Conservation (phyloP, 53 echinoderm and acorn worm genomes). For the Glandiceps talaboti region DNA sequence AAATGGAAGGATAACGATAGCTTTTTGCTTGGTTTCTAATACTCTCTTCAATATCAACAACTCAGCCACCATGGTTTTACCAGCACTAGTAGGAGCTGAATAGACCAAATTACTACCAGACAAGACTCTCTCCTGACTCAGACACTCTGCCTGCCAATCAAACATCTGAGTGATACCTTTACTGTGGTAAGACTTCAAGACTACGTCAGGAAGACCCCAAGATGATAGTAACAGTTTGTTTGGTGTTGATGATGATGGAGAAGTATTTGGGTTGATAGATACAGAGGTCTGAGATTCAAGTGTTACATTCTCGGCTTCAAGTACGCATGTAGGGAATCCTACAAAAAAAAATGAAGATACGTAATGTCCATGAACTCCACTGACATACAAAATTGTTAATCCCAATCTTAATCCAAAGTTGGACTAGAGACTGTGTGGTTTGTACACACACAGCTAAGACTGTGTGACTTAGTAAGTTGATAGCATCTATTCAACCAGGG, state of each 20-base stretch:
- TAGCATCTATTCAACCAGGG: too few species aligned
- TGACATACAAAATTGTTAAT: too few species aligned
- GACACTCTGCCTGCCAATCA: constrained; percentile 91
- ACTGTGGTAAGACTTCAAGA: constrained; percentile 75
- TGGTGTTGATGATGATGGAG: constrained; percentile 30
- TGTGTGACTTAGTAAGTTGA: too few species aligned
- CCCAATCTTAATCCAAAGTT: too few species aligned
- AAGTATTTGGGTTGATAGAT: constrained; percentile 20
- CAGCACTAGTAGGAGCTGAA: constrained; percentile 97
- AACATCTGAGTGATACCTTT: constrained; percentile 78
- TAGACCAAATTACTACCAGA: constrained; percentile 89
- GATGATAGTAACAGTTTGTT: constrained; percentile 78
- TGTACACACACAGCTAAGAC: too few species aligned
- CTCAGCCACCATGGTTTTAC: constrained; percentile 97
- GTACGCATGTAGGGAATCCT: too few species aligned
- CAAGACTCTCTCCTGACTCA: constrained; percentile 49
- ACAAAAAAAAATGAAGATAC: too few species aligned
- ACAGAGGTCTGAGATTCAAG: neutral
- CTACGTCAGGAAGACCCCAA: constrained; percentile 78
- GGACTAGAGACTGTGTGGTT: too few species aligned
- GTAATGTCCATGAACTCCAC: too few species aligned
- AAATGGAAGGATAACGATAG: constrained; percentile 85
- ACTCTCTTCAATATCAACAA: constrained; percentile 81
- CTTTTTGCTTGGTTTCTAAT: constrained; percentile 92
- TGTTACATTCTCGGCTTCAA: neutral